These are phyloP conservation scores for Dascillus cervinus DNA, from an alignment of 2,888 invertebrate genomes.

Conservation along the genomic window DNA sequence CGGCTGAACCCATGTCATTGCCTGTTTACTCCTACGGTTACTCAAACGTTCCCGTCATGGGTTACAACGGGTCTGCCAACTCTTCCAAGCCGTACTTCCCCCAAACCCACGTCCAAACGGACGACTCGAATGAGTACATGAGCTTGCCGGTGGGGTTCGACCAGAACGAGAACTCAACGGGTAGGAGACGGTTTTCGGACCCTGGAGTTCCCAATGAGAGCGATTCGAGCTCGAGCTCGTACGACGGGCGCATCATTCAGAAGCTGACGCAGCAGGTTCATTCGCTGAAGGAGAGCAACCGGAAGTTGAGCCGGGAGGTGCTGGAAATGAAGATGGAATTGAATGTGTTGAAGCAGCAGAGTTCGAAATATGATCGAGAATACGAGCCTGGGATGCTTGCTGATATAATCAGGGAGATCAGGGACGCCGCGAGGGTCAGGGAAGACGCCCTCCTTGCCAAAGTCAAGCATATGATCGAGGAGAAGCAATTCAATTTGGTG, in stretches of 20 bases:
- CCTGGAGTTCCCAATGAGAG: conserved; percentile 51
- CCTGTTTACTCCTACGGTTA: conserved; percentile 55
- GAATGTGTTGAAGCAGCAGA: conserved; percentile 37
- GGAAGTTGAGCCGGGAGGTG: conserved; percentile 67
- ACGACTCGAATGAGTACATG: conserved; percentile 46
- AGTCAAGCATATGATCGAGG: conserved; percentile 53
- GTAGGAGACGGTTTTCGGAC: conserved; percentile 57
- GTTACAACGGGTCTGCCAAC: conserved; percentile 11
- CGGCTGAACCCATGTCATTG: conserved; percentile 56
- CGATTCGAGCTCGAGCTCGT: conserved; percentile 46
- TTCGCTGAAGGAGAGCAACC: conserved; percentile 62
- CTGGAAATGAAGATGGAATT: conserved; percentile 62
- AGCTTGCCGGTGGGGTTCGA: conserved; percentile 67
- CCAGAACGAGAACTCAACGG: conserved; percentile 46
- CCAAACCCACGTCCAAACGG: conserved; percentile 7
- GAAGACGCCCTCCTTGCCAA: conserved; percentile 63
- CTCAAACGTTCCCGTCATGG: conserved; percentile 26
- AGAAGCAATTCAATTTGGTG: conserved; percentile 44
- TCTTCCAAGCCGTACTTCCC: conserved; percentile 4
- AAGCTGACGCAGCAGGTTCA: conserved; percentile 68
- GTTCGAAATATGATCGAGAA: conserved; percentile 36
- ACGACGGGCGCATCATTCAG: conserved; percentile 52
- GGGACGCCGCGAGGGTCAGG: conserved; percentile 62
- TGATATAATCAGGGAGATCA: conserved; percentile 64
- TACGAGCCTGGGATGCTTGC: conserved; percentile 68